Evolutionary conservation across 2,113 vertebrate species (phyloP).

Genomic region (Genyomyrus donnyi): DNA sequence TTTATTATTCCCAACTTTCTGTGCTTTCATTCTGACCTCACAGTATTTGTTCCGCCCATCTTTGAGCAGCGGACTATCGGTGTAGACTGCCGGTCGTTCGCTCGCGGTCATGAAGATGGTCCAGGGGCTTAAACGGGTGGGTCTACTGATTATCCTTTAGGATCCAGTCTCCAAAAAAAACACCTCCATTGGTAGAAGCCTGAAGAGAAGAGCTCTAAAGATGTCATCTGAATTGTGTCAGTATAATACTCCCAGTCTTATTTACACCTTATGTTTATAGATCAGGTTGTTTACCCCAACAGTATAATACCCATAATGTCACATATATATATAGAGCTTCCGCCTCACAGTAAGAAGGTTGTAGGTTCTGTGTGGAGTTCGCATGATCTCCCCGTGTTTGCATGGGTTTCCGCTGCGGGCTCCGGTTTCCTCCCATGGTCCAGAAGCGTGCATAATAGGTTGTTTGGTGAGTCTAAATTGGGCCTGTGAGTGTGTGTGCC

Average conservation of each 20-base stretch:
- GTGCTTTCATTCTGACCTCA: neutral
- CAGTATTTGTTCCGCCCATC: neutral
- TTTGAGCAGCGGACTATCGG: neutral
- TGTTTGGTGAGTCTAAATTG: too few relatives aligned
- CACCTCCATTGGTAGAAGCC: neutral
- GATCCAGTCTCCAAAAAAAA: neutral
- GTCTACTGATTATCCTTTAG: neutral
- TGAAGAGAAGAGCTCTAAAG: neutral
- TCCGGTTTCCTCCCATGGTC: too few relatives aligned
- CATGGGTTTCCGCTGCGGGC: too few relatives aligned
- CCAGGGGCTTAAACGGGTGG: neutral
- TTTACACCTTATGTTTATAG: too few relatives aligned
- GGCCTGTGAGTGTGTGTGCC: too few relatives aligned
- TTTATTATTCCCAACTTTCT: neutral
- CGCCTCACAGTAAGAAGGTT: too few relatives aligned
- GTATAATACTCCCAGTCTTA: too few relatives aligned
- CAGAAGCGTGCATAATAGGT: too few relatives aligned
- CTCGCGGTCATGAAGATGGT: neutral
- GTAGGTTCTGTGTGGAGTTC: too few relatives aligned
- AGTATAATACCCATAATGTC: neutral
- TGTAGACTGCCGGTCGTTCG: neutral
- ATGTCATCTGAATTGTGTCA: too few relatives aligned
- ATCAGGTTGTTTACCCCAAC: neutral
- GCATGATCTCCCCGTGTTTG: too few relatives aligned
- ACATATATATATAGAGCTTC: too few relatives aligned